Evolutionary conservation across 2,113 vertebrate genomes (phyloP), one percentile per base, ranked within the genome.

Genomic region (Rhagologus leucostigma): DNA sequence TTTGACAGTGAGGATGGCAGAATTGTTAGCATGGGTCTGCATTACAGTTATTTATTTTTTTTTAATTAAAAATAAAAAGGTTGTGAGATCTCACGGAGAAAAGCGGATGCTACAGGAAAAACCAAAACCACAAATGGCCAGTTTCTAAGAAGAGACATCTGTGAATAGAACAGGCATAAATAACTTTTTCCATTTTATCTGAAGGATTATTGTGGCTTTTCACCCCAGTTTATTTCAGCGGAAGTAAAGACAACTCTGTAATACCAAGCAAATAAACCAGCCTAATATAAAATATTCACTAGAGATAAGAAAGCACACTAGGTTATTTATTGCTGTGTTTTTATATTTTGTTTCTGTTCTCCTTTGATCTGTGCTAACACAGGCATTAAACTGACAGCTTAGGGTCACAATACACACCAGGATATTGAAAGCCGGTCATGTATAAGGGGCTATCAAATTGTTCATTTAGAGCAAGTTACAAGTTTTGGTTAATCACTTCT

Each of bases 121-220:
- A 39, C 0, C n/a, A 5, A 78, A 78, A 46, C 67, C 86, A 81
- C 91, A 92, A 94, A 84, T 87, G 49, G 50, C 27, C 67, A 6
- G 75, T 90, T 97, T 96, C 96, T 97, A 92, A 89, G 97, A 97
- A 94, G 63, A 94, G 41, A 57, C 26, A 65, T 77, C 85, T 95
- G 92, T 94, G 93, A 96, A 97, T 96, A 97, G 80, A 65, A 81
- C 22, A 62, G 37, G 29, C 62, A 92, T 70, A 97, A 95, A 95
- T 95, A 94, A 92, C 84, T 88, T 82, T 95, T 97, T 95, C 87
- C 59, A 81, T 85, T 95, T 80, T 87, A 87, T 91, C 76, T 95
- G 68, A 88, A 81, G 35, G 41, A 89, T 76, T 90, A 81, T 83
- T 93, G 93, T 85, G 94, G 86, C 62, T 96, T 96, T 88, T 76